Evolutionary conservation across 2,888 invertebrate genomes (phyloP).

Genomic region (Agriopis marginaria): DNA sequence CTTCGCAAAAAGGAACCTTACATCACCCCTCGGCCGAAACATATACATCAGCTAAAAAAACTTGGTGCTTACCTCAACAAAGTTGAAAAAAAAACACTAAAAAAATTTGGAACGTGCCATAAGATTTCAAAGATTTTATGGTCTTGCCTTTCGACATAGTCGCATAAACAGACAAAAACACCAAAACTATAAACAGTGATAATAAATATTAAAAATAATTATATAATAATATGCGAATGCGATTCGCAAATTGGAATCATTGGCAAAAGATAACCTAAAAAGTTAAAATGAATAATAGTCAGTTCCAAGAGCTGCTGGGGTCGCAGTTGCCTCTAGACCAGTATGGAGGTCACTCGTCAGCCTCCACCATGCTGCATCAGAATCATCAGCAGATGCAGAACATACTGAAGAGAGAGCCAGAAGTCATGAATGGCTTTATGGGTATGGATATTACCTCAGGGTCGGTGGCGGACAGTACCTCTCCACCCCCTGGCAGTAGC

Average conservation of each 20-base stretch:
- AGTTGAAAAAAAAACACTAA: constrained; percentile 63
- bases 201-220: constrained; percentile 57
- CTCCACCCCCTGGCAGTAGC: constrained; percentile 84
- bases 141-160: constrained; percentile 83
- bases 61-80: constrained; percentile 72
- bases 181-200: constrained; percentile 66
- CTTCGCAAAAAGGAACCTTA: constrained; percentile 82
- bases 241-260: constrained; percentile 69
- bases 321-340: constrained; percentile 85
- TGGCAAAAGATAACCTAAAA: constrained; percentile 73
- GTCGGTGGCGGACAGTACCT: constrained; percentile 87
- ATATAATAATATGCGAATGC: constrained; percentile 72
- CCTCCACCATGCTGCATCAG: constrained; percentile 80
- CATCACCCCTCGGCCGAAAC: constrained; percentile 75
- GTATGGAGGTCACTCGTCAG: constrained; percentile 80
- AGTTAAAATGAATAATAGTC: constrained; percentile 76
- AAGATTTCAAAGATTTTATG: constrained; percentile 69
- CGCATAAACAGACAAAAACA: constrained; percentile 55
- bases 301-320: constrained; percentile 82
- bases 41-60: constrained; percentile 80
- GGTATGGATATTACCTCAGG: constrained; percentile 74
- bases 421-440: constrained; percentile 75
- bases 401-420: constrained; percentile 77
- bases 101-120: constrained; percentile 71
- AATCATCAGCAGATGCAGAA: constrained; percentile 61